Base-by-base conservation (phyloP, 2,113 vertebrate species). In the Prolemur simus region DNA sequence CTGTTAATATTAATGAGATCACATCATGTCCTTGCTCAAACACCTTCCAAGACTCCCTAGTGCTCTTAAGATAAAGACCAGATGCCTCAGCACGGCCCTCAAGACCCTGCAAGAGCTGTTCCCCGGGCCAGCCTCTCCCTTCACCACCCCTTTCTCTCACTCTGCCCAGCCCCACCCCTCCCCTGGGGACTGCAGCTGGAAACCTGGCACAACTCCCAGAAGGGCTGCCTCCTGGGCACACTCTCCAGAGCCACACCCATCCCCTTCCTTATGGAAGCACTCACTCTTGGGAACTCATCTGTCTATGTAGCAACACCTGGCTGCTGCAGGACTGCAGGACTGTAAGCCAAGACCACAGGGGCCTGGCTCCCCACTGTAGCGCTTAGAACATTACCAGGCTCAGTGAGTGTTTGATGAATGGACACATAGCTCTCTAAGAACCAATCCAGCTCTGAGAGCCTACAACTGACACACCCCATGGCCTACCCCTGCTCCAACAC, bases 391-490 rank as follows among this genome's bases (percentile, higher is more conserved):
- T 39, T 64, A 18, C 13, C 39, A 6, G 42, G 76, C 47, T 52
- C 47, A 9, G n/a, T 60, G 34, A 39, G 29, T 42, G 32, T 32
- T 27, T 18, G 21, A 37, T 60, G 49, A 84, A 18, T 7, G 14
- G 56, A 73, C 12, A 8, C 6, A 20, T 6, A 18, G 20, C 11
- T 64, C 45, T 83, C 45, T 47, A 42, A 89, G 54, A 87, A 54
- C 27, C 13, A n/a, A 21, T 18, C 66, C 15, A 29, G 68, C 29
- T 64, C 42, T 73, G 85, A 54, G 45, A 20, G 6, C 52, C 56
- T 9, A 56, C 8, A 0, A 8, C 0, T 0, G n/a, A 71, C 52
- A 63, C 25, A 8, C 18, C 17, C 15, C 1, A 5, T 1, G 17
- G 17, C 11, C 9, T 10, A 63, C 12, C 8, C 15, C 15, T 42